Percentiles rank a stretch among this genome's conserved stretches.
Conservation (phyloP, 2,113 vertebrate genomes). For the Lynx canadensis region DNA sequence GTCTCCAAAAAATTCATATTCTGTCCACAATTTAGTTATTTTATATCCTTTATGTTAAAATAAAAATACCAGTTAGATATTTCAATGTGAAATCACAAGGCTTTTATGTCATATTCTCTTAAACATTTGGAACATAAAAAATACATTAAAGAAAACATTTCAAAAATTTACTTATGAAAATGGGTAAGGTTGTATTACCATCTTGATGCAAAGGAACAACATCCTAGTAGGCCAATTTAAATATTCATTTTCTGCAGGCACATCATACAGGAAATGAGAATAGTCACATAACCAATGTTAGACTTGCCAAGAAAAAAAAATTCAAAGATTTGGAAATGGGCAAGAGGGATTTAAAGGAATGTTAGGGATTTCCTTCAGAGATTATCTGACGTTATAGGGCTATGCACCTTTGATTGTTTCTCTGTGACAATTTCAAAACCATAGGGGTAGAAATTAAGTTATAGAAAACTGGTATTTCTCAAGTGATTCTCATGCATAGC, state of each 20-base stretch:
- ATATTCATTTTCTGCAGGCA: constrained; percentile 15
- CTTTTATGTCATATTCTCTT: background rate
- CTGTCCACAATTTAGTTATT: background rate
- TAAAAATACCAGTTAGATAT: background rate
- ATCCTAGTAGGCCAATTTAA: background rate
- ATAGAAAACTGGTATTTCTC: background rate
- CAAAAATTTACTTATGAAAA: background rate
- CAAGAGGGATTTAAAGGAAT: background rate
- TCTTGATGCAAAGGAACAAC: background rate
- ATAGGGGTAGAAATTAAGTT: background rate
- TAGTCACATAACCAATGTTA: background rate
- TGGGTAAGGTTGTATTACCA: background rate
- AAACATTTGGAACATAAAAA: constrained; percentile 18
- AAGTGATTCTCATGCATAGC: background rate
- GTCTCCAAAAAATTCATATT: background rate
- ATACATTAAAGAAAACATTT: background rate
- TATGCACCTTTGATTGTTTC: background rate
- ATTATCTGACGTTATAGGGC: background rate
- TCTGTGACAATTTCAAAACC: background rate
- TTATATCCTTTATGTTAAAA: background rate
- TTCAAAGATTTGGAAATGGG: background rate
- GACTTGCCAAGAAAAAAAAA: background rate
- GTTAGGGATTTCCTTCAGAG: background rate
- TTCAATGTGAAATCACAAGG: background rate
- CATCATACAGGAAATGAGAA: background rate